Base-by-base conservation (phyloP, 2,888 invertebrate genomes). In the Elegia similella region DNA sequence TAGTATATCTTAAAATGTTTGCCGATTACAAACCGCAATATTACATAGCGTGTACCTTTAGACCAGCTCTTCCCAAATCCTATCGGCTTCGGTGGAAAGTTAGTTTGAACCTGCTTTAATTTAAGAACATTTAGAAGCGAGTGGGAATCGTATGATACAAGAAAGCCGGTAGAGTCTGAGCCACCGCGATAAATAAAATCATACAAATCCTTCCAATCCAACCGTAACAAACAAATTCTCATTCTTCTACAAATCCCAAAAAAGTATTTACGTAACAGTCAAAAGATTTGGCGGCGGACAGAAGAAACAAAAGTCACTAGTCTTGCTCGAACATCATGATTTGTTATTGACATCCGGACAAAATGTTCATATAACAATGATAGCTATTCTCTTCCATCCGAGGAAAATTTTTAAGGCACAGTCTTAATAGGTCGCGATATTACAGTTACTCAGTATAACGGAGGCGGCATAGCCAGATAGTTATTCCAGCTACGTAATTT, bases 111-210 rank as follows among this genome's bases (percentile, higher is more conserved):
- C 38, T 38, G 38, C 10, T 38, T 8, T 8, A 34, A 34, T 34
- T 34, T 34, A 34, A 34, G 34, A 10, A 34, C 34, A 38, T 38
- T n/a, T 38, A 8, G 17, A 46, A 23, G 47, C 47, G 29, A 47
- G 47, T 47, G 47, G 47, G 47, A 46, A 30, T 47, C 7, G n/a
- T 47, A 47, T 2, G 43, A n/a, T 47, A 47, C 47, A 47, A 29
- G 12, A 8, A 29, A 47, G 47, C 47, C 47, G 47, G 47, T 13
- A 13, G 47, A 29, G 30, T 29, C 47, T n/a, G 47, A 47, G 47
- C 47, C 47, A 47, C 29, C n/a, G 8, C 29, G 12, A 38, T 12
- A 38, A 38, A 23, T 23, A 38, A 38, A 3, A 38, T 1, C 38
- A 38, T n/a, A 12, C 38, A 38, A 38, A 38, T 23, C 23, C 23